These are phyloP conservation scores for Hirtodrosophila cameraria DNA, from an alignment of 2,888 invertebrate genomes.

Conservation along the genomic window DNA sequence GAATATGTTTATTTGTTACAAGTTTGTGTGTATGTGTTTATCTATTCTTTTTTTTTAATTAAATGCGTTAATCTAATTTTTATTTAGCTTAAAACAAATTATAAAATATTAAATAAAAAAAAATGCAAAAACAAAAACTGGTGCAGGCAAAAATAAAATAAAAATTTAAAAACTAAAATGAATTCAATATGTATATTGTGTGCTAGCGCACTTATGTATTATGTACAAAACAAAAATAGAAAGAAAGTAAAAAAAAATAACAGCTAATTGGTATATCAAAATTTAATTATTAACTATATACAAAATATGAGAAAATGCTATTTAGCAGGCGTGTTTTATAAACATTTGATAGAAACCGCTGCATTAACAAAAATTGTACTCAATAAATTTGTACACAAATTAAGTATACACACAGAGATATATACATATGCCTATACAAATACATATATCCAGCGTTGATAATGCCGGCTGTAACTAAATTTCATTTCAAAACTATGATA, in stretches of 20 bases:
- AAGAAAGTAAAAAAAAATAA: background rate
- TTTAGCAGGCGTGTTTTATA: slow-evolving; percentile 1
- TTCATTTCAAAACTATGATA: slow-evolving; percentile 13
- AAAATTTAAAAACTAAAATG: slow-evolving; percentile 24
- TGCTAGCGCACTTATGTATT: slow-evolving; percentile 46
- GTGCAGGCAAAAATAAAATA: slow-evolving; percentile 66
- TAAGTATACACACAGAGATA: slow-evolving; percentile 13
- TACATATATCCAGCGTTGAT: slow-evolving; percentile 14
- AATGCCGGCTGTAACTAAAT: slow-evolving; percentile 20
- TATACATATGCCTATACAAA: slow-evolving; percentile 23
- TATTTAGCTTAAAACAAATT: slow-evolving; percentile 40
- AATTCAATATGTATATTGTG: slow-evolving; percentile 16
- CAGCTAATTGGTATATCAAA: slow-evolving; percentile 37
- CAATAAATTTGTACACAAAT: slow-evolving; percentile 34
- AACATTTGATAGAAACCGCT: slow-evolving; percentile 12
- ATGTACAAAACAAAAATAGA: slow-evolving; percentile 51
- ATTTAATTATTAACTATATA: slow-evolving; percentile 16
- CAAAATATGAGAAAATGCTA: slow-evolving; percentile 8
- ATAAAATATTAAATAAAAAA: slow-evolving; percentile 16
- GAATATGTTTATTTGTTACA: slow-evolving; percentile 64
- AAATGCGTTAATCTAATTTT: slow-evolving; percentile 40
- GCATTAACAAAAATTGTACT: slow-evolving; percentile 2
- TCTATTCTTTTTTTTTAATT: slow-evolving; percentile 35
- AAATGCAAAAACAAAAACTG: slow-evolving; percentile 50
- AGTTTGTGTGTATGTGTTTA: slow-evolving; percentile 51